A percentile compares a stretch with the other conserved stretches of the same genome.
These are phyloP conservation scores for Bufo bufo DNA, from an alignment of 2,113 vertebrate species.

Conservation along the genomic window DNA sequence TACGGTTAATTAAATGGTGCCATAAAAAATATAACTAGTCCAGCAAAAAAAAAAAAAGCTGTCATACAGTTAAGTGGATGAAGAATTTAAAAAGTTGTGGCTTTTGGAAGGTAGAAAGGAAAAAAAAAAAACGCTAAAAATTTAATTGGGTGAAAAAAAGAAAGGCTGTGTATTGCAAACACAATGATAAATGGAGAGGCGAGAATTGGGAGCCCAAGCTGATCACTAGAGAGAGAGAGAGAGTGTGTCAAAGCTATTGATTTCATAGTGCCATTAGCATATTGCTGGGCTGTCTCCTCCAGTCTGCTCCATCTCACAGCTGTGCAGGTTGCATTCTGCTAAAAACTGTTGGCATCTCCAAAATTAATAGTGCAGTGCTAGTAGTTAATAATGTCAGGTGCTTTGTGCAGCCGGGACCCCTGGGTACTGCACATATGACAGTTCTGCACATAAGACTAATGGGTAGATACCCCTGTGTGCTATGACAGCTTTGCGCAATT, in stretches of 20 bases:
- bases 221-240: slow-evolving; percentile 5
- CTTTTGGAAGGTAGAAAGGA: too few relatives aligned
- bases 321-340: neutral
- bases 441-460: slow-evolving; percentile 59
- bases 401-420: slow-evolving; percentile 56
- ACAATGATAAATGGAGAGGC: neutral
- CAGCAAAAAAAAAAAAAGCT: too few relatives aligned
- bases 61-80: too few relatives aligned
- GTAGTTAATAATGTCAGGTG: slow-evolving; percentile 37
- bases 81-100: too few relatives aligned
- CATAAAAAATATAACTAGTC: too few relatives aligned
- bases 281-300: slow-evolving; percentile 3
- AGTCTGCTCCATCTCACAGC: neutral
- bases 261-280: slow-evolving; percentile 17
- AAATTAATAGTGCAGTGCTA: neutral
- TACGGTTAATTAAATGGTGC: too few relatives aligned
- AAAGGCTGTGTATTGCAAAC: neutral
- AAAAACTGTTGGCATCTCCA: neutral
- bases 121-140: too few relatives aligned
- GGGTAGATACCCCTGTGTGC: slow-evolving; percentile 64
- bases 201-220: neutral
- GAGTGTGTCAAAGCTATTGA: slow-evolving; percentile 32
- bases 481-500: slow-evolving; percentile 67
- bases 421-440: slow-evolving; percentile 64
- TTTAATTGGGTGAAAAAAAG: too few relatives aligned